Conservation (phyloP, 2,888 invertebrate genomes). For the Lasius platythorax region DNA sequence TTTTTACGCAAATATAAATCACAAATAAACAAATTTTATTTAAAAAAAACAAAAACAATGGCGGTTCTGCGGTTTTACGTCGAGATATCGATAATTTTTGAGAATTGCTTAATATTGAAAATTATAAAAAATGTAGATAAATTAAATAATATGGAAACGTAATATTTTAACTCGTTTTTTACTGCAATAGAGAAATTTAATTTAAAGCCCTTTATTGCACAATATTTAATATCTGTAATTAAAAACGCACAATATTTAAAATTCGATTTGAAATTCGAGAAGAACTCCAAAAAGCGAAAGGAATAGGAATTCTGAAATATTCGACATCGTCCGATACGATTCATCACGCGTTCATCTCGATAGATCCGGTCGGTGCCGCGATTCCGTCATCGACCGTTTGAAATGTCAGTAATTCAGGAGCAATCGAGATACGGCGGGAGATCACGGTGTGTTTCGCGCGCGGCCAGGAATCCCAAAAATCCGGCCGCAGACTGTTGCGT, state of each 20-base stretch:
- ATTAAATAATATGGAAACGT: not conserved
- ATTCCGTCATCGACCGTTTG: conserved; percentile 24
- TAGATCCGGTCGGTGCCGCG: not conserved
- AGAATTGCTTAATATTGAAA: not conserved
- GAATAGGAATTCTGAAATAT: not conserved
- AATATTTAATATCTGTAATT: not conserved
- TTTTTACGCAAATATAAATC: not conserved
- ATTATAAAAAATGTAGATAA: not conserved
- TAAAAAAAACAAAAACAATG: not conserved
- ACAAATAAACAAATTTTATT: not conserved
- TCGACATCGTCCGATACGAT: not conserved
- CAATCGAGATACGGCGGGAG: conserved; percentile 42
- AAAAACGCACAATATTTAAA: not conserved
- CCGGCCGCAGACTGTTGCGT: conserved; percentile 81
- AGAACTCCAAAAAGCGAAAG: not conserved
- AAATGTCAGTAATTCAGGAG: conserved; percentile 52
- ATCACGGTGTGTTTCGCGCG: conserved; percentile 46
- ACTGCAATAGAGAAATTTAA: not conserved
- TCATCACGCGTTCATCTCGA: not conserved
- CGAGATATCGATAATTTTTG: not conserved
- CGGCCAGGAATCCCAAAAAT: conserved; percentile 79
- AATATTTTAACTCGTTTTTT: not conserved
- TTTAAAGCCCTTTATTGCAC: not conserved
- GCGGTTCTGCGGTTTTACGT: not conserved
- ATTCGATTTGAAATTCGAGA: not conserved